A percentile compares a stretch with the other conserved stretches of the same genome.
phyloP scores from a whole-genome alignment of 2,888 invertebrate species.

The Drosophila colorata region DNA sequence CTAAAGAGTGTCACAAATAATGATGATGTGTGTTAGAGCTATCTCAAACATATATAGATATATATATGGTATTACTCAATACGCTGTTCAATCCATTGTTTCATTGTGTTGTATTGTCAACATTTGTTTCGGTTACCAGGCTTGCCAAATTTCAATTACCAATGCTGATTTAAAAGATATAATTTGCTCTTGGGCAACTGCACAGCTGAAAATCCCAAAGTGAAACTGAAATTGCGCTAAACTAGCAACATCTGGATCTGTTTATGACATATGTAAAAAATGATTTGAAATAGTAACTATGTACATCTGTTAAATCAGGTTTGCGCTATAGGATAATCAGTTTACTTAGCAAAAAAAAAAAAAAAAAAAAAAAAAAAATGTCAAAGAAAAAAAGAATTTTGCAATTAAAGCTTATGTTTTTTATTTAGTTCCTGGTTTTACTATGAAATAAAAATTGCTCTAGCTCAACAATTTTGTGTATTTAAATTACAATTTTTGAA shows the following conservation, averaged over 20 bases:
- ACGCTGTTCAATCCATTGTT: conserved; percentile 1
- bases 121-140: neutral
- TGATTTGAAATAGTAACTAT: neutral
- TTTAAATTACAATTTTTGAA: neutral
- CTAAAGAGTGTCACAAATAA: neutral
- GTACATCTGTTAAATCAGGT: neutral
- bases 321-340: neutral
- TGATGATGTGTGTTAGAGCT: too few relatives aligned
- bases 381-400: too few relatives aligned
- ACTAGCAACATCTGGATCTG: neutral
- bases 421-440: too few relatives aligned
- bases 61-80: conserved; percentile 4
- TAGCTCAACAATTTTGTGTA: too few relatives aligned
- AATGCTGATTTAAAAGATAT: neutral
- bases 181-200: conserved; percentile 15
- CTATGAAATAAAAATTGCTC: too few relatives aligned
- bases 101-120: neutral
- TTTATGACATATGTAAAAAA: neutral
- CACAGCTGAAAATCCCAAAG: neutral
- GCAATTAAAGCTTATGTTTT: too few relatives aligned
- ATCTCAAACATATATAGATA: too few relatives aligned
- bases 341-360: too few relatives aligned
- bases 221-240: neutral
- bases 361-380: too few relatives aligned
- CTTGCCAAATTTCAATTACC: conserved; percentile 39